Evolutionary conservation across 35 echinoderm and acorn worm species (phyloP), one percentile per base, ranked within the genome.

Genomic region (Apostichopus parvimensis): DNA sequence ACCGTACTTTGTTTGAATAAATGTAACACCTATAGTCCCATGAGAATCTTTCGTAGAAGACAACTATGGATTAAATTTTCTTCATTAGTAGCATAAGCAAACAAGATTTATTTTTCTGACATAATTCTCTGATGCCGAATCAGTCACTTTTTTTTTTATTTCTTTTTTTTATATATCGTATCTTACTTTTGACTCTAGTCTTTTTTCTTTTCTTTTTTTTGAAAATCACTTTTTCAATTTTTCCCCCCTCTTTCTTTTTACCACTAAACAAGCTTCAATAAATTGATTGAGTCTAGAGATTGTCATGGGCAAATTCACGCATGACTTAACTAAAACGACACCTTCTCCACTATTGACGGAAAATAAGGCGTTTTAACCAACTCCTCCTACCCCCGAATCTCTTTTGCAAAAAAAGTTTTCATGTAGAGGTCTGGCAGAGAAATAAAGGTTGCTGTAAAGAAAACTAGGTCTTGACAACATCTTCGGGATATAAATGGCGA

Each of bases 401-500:
- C 64, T 88, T 82, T 72, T 88, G 64, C 28, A 53, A 88, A 61
- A 60, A 60, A 61, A 61, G 72, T 75, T 64, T 88, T 88, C 55
- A 52, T 57, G 79, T 82, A 54, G 34, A 88, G 68, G 68, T 64
- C 60, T 15, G 60, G 68, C 34, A 53, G 28, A 75, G 86, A 88
- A 88, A 72, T 68, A 88, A 88, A 72, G 68, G 64, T 21, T 88
- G 14, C 11, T 73, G 52, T 54, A 88, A 88, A 88, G 68, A 54
- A 88, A 88, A 88, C 68, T 88, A 64, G 86, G 86, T 88, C 86
- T 88, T 72, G 86, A 88, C 86, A 88, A 88, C 86, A 88, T 88
- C 86, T 88, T 75, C 57, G 62, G 86, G 86, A 88, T 88, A 88
- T 75, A 88, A 88, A 88, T 88, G 58, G 86, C 61, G 22, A 75